phyloP scores from a whole-genome alignment of 2,797 vertebrate species.

The Microcaecilia unicolor region DNA sequence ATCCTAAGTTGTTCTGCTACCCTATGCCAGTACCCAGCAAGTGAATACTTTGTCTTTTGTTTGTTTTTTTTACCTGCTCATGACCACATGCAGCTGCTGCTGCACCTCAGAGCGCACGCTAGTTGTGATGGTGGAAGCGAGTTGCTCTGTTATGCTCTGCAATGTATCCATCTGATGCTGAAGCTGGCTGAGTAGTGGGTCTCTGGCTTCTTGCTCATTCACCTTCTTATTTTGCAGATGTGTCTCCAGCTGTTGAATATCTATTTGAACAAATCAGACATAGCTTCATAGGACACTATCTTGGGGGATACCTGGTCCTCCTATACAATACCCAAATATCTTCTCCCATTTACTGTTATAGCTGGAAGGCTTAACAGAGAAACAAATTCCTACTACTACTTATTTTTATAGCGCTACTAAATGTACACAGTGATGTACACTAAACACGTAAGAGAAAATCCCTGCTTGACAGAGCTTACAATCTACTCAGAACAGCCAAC shows the following conservation, averaged over 20 bases:
- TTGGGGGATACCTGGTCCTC: background rate
- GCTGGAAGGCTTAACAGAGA: accelerated
- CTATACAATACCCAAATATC: accelerated
- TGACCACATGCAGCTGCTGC: constrained; percentile 84
- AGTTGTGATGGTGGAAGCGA: constrained; percentile 67
- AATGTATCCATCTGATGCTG: constrained; percentile 76
- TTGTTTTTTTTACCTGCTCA: constrained; percentile 88
- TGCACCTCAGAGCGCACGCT: constrained; percentile 82
- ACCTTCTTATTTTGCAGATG: constrained; percentile 80
- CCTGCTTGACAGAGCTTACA: too few species aligned
- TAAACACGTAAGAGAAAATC: too few species aligned
- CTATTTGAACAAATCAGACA: too few species aligned
- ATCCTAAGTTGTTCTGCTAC: too few species aligned
- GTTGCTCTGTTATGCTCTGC: constrained; percentile 78
- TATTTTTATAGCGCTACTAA: too few species aligned
- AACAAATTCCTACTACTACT: background rate
- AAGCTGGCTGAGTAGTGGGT: constrained; percentile 76
- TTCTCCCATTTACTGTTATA: accelerated
- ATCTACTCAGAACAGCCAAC: too few species aligned
- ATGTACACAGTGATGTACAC: too few species aligned
- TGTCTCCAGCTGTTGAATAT: constrained; percentile 85
- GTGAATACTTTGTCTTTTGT: too few species aligned
- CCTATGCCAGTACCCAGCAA: too few species aligned
- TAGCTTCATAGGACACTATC: accelerated
- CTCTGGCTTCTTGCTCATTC: constrained; percentile 77